Percentiles rank a stretch among this genome's conserved stretches.
phyloP scores from a whole-genome alignment of 2,113 vertebrate genomes.

The Alectura lathami region DNA sequence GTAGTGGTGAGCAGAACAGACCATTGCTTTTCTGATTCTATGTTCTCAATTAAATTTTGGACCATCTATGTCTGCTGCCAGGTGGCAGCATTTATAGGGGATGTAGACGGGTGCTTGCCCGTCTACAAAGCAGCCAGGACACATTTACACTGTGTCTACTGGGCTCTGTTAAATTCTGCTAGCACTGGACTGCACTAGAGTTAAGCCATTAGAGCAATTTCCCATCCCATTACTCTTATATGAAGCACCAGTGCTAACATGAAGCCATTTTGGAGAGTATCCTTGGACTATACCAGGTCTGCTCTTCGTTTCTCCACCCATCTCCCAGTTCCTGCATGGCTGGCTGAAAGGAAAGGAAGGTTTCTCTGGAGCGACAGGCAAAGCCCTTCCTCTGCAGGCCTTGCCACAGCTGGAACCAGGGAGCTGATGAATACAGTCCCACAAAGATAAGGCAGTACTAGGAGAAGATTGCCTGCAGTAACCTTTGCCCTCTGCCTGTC shows the following conservation, averaged over 20 bases:
- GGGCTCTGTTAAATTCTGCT: not conserved
- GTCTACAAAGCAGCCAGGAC: not conserved
- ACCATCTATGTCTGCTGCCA: not conserved
- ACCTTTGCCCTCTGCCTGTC: constrained; percentile 59
- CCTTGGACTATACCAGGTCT: not conserved
- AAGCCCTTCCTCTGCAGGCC: not conserved
- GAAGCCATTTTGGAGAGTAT: not conserved
- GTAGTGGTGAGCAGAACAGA: not conserved
- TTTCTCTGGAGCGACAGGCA: not conserved
- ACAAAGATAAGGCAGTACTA: constrained; percentile 51
- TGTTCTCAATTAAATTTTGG: not conserved
- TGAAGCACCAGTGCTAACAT: not conserved
- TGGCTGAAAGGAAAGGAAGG: constrained; percentile 4
- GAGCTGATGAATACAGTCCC: constrained; percentile 8
- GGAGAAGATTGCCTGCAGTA: constrained; percentile 45
- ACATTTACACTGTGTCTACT: not conserved
- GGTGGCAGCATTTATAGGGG: not conserved
- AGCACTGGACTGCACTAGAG: not conserved
- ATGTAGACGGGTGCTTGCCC: not conserved
- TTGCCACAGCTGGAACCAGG: not conserved
- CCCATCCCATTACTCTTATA: not conserved
- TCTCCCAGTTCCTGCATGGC: not conserved
- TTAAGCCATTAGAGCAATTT: not conserved
- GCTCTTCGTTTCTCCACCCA: not conserved
- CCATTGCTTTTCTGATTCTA: not conserved